These are phyloP conservation scores for Megaptera novaeangliae DNA, from an alignment of 2,113 vertebrate species.

Conservation along the genomic window DNA sequence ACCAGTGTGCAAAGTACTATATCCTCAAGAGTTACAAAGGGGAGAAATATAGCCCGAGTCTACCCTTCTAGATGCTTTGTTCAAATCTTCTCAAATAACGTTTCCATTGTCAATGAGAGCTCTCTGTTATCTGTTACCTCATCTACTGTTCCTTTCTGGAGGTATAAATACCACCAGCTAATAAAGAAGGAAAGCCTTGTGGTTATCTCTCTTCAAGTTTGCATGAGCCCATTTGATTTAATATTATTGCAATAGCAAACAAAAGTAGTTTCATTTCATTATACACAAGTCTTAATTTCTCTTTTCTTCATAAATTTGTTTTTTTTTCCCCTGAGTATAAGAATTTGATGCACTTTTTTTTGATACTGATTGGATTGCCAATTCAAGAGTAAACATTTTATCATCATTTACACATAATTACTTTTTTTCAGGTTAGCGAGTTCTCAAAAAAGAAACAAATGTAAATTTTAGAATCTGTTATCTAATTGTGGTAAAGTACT, in stretches of 20 bases:
- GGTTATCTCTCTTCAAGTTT: background rate
- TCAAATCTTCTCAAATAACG: background rate
- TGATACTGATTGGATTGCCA: background rate
- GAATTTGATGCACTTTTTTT: background rate
- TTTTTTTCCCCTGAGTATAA: background rate
- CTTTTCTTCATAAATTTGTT: background rate
- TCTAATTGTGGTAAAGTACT: background rate
- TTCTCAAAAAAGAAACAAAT: background rate
- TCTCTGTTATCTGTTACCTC: background rate
- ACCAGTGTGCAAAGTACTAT: background rate
- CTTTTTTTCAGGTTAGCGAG: background rate
- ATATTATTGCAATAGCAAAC: background rate
- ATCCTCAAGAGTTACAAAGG: background rate
- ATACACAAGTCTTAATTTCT: background rate
- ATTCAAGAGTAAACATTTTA: constrained; percentile 7
- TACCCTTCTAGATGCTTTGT: background rate
- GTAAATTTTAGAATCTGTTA: background rate
- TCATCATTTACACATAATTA: background rate
- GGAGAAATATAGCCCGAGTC: background rate
- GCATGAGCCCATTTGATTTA: background rate
- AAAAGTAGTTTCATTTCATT: background rate
- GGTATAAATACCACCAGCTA: background rate
- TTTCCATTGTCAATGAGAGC: background rate
- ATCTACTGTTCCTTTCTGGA: background rate
- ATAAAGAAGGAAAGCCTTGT: background rate